Conservation (phyloP, 2,113 vertebrate genomes). For the Talpa occidentalis region DNA sequence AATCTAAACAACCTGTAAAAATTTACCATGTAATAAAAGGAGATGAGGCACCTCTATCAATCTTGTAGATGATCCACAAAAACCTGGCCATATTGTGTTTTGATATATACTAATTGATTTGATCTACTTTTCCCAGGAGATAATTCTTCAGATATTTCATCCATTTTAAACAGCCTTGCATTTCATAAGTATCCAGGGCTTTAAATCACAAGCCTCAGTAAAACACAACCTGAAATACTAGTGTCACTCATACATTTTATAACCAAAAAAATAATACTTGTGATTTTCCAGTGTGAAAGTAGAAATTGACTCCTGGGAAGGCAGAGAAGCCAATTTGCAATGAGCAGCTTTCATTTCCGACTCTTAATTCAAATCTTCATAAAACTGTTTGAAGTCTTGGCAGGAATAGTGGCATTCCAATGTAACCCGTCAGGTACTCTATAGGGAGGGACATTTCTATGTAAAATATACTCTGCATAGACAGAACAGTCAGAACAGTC, state of each 20-base stretch:
- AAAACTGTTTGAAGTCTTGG: conserved; percentile 78
- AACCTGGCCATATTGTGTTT: conserved; percentile 59
- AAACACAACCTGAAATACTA: conserved; percentile 67
- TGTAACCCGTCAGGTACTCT: conserved; percentile 13
- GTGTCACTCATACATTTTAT: conserved; percentile 67
- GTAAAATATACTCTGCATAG: conserved; percentile 57
- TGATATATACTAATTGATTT: conserved; percentile 59
- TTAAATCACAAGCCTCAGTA: conserved; percentile 58
- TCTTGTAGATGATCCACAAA: conserved; percentile 49
- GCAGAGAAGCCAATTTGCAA: conserved; percentile 76
- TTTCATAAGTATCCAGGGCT: conserved; percentile 48
- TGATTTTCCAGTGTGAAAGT: conserved; percentile 71
- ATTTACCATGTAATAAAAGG: conserved; percentile 47
- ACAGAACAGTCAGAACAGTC: conserved; percentile 41
- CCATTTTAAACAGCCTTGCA: conserved; percentile 51
- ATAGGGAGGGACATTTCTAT: conserved; percentile 58
- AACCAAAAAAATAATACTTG: conserved; percentile 65
- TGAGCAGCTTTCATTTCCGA: conserved; percentile 77
- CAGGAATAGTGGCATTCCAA: conserved; percentile 41
- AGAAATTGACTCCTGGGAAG: conserved; percentile 79
- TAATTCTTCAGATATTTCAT: conserved; percentile 54
- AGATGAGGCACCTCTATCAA: conserved; percentile 28
- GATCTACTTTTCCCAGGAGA: conserved; percentile 56
- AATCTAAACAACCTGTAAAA: conserved; percentile 63
- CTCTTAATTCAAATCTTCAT: conserved; percentile 78